Percentiles rank a stretch among this genome's conserved stretches.
These are phyloP conservation scores for Sardina pilchardus DNA, from an alignment of 2,113 vertebrate species.

Conservation along the genomic window DNA sequence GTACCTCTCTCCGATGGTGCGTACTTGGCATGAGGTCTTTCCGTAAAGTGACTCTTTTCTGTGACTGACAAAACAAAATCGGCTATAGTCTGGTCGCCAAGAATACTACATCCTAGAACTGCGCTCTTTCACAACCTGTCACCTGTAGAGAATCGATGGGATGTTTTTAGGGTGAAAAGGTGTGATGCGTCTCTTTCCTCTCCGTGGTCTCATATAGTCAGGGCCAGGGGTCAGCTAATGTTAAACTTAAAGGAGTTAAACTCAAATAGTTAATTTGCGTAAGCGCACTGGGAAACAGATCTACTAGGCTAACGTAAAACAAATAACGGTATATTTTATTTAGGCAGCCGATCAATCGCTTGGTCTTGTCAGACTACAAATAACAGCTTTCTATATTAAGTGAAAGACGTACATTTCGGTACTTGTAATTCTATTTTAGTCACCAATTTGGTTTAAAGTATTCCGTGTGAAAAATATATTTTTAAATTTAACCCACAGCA, in stretches of 20 bases:
- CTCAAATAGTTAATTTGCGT: background rate
- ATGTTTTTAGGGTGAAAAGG: conserved; percentile 29
- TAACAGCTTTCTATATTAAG: background rate
- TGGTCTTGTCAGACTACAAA: background rate
- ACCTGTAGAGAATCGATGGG: conserved; percentile 17
- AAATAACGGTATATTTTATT: background rate
- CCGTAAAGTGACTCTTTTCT: background rate
- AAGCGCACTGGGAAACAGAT: background rate
- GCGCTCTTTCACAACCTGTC: background rate
- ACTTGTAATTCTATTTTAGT: background rate
- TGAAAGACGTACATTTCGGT: background rate
- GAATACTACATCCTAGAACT: conserved; percentile 28
- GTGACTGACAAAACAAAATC: background rate
- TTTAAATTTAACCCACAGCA: background rate
- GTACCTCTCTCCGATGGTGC: background rate
- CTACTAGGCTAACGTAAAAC: background rate
- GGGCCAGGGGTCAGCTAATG: background rate
- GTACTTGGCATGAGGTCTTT: background rate
- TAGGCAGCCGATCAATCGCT: background rate
- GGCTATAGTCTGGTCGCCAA: conserved; percentile 15
- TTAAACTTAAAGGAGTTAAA: background rate
- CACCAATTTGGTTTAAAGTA: background rate
- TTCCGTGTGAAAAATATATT: background rate
- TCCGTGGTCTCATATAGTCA: no score
- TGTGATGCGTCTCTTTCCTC: background rate